Conservation (phyloP, 2,797 vertebrate genomes). For the Moxostoma hubbsi region DNA sequence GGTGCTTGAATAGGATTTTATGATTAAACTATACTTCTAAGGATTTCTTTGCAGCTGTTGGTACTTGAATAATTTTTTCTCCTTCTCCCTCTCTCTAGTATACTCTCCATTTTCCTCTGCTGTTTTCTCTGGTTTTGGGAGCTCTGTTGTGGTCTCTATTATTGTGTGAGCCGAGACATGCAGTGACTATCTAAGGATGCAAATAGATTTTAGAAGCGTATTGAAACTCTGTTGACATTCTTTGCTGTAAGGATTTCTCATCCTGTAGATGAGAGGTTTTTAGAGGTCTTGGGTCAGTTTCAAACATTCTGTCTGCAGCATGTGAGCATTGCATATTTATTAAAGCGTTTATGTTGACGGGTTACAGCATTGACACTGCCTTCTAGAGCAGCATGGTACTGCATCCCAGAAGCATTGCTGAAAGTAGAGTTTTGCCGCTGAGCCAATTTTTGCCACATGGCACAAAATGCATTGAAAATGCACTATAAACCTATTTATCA, state of each 20-base stretch:
- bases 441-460: too few relatives aligned
- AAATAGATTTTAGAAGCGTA: not conserved
- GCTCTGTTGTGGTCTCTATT: constrained; percentile 46
- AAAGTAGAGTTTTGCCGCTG: too few relatives aligned
- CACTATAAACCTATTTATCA: too few relatives aligned
- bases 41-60: constrained; percentile 38
- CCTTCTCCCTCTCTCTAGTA: constrained; percentile 29
- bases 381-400: too few relatives aligned
- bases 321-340: too few relatives aligned
- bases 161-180: constrained; percentile 8
- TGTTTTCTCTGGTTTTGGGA: constrained; percentile 62
- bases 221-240: not conserved
- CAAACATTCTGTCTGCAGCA: too few relatives aligned
- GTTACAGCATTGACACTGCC: too few relatives aligned
- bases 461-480: too few relatives aligned
- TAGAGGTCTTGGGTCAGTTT: too few relatives aligned
- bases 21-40: constrained; percentile 57
- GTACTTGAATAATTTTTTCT: constrained; percentile 19
- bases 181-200: not conserved
- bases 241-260: not conserved
- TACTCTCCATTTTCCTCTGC: constrained; percentile 5
- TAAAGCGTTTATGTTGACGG: too few relatives aligned
- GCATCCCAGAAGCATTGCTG: too few relatives aligned
- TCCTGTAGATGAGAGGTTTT: not conserved
- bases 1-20: constrained; percentile 58